phyloP scores from a whole-genome alignment of 2,888 invertebrate species.

The Scaptomyza reducta region DNA sequence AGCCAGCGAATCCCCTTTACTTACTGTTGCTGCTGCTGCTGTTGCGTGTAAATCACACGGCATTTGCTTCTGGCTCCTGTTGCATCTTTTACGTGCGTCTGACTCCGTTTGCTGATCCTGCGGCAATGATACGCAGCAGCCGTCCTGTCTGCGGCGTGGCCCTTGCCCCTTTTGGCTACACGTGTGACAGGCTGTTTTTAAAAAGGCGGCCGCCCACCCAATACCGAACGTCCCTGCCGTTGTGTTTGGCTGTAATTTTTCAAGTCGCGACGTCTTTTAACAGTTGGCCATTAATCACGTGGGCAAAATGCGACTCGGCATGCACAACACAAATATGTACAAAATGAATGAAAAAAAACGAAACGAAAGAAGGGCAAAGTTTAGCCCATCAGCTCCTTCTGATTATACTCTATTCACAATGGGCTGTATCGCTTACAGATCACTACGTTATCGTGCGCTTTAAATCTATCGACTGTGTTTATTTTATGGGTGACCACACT shows the following conservation, averaged over 20 bases:
- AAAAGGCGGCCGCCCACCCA: constrained; percentile 37
- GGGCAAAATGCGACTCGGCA: constrained; percentile 68
- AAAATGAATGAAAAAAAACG: constrained; percentile 14
- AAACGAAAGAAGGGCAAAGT: constrained; percentile 33
- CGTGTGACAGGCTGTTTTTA: constrained; percentile 75
- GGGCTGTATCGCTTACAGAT: neutral
- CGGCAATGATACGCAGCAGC: constrained; percentile 40
- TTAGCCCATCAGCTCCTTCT: constrained; percentile 43
- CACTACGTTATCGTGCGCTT: neutral
- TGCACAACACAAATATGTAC: constrained; percentile 39
- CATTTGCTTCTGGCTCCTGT: constrained; percentile 76
- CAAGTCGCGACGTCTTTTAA: constrained; percentile 78
- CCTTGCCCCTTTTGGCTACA: constrained; percentile 12
- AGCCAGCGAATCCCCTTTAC: neutral
- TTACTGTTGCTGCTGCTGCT: constrained; percentile 7
- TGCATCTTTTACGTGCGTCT: constrained; percentile 75
- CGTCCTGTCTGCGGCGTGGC: neutral
- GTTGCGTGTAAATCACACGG: constrained; percentile 78
- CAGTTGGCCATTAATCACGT: constrained; percentile 72
- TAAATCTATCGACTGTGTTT: neutral
- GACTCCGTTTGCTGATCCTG: constrained; percentile 43
- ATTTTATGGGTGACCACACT: neutral
- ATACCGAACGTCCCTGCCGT: constrained; percentile 54
- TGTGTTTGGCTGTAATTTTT: constrained; percentile 75
- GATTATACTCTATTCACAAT: constrained; percentile 52